These are phyloP conservation scores for Tipula lateralis DNA, from an alignment of 2,888 invertebrate species.

Conservation along the genomic window DNA sequence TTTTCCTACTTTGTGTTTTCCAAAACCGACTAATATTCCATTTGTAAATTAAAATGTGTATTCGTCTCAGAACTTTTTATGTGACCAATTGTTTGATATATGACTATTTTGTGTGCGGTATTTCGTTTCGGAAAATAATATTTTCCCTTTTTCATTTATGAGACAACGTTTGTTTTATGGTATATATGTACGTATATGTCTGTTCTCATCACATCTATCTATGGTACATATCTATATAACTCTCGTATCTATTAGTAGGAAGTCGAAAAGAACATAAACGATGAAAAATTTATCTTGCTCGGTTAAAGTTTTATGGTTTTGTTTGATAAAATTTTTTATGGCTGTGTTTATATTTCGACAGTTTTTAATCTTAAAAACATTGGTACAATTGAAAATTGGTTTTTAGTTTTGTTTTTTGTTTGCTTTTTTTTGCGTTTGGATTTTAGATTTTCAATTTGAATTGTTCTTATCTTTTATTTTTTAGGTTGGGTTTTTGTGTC, in stretches of 20 bases:
- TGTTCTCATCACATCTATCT: background rate
- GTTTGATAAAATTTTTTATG: conserved; percentile 11
- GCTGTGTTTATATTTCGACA: background rate
- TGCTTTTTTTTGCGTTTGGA: background rate
- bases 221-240: background rate
- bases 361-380: conserved; percentile 19
- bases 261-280: background rate
- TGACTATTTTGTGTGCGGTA: background rate
- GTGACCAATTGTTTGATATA: conserved; percentile 19
- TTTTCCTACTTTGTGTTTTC: background rate
- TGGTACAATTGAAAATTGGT: conserved; percentile 19
- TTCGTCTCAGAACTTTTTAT: background rate
- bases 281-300: conserved; percentile 19
- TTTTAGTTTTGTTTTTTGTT: too few relatives aligned
- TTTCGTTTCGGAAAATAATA: background rate
- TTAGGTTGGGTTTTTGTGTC: background rate
- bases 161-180: background rate
- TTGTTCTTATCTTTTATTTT: background rate
- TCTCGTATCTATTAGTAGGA: background rate
- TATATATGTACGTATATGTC: background rate
- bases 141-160: background rate
- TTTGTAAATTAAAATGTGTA: background rate
- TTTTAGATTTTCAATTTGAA: conserved; percentile 1
- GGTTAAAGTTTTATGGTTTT: conserved; percentile 24
- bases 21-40: background rate